These are phyloP conservation scores for Medauroidea extradentata DNA, from an alignment of 1,140 invertebrate genomes.

Conservation along the genomic window DNA sequence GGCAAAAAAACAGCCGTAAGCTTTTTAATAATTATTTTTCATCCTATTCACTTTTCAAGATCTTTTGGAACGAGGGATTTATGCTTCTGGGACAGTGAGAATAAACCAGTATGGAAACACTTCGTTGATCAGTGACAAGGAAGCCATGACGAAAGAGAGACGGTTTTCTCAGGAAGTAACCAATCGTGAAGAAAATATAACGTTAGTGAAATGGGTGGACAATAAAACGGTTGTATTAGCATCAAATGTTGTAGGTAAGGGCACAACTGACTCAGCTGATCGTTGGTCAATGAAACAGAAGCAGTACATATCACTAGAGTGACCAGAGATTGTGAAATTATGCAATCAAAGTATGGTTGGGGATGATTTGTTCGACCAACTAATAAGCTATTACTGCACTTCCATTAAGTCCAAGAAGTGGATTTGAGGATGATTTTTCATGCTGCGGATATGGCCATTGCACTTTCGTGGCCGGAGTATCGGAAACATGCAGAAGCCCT, in stretches of 20 bases:
- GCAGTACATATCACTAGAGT: constrained; percentile 4
- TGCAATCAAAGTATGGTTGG: constrained; percentile 33
- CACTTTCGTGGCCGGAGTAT: constrained; percentile 33
- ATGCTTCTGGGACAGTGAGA: constrained; percentile 16
- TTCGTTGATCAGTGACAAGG: constrained; percentile 17
- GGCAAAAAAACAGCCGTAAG: background rate
- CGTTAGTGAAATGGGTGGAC: constrained; percentile 20
- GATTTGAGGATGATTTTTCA: constrained; percentile 33
- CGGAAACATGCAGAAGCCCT: constrained; percentile 14
- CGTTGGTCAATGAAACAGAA: constrained; percentile 15
- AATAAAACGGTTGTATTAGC: constrained; percentile 14
- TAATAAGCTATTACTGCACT: constrained; percentile 26
- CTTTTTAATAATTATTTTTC: constrained; percentile 25
- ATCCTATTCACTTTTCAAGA: constrained; percentile 3
- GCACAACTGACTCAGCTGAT: constrained; percentile 14
- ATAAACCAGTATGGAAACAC: constrained; percentile 13
- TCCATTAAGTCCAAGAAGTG: constrained; percentile 34
- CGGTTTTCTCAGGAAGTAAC: constrained; percentile 5
- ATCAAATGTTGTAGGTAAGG: constrained; percentile 15
- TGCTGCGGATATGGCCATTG: constrained; percentile 27
- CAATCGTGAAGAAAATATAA: constrained; percentile 12
- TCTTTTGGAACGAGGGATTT: constrained; percentile 6
- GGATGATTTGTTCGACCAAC: constrained; percentile 38
- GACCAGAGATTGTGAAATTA: constrained; percentile 17
- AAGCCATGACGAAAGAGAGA: constrained; percentile 14